A percentile compares a stretch with the other conserved stretches of the same genome.
Conservation (phyloP, 2,113 vertebrate genomes). For the Lontra canadensis region DNA sequence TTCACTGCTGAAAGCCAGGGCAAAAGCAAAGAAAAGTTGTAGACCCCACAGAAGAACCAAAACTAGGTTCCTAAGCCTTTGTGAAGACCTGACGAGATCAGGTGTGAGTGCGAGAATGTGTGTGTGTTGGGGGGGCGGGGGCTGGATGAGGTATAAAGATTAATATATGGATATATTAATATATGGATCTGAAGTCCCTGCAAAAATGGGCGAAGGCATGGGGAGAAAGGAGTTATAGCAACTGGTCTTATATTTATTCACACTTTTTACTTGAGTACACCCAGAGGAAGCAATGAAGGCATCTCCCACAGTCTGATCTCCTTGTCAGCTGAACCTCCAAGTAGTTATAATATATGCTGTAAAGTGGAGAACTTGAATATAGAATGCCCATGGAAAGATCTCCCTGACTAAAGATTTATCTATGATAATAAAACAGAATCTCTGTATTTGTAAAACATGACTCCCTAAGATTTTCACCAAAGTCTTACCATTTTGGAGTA, state of each 20-base stretch:
- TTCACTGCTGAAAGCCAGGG: background rate
- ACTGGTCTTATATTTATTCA: background rate
- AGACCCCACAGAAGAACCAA: background rate
- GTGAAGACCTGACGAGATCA: background rate
- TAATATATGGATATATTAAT: background rate
- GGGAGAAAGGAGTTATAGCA: background rate
- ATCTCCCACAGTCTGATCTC: background rate
- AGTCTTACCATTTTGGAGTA: too few species aligned
- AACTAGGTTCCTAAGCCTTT: background rate
- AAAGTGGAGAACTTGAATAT: background rate
- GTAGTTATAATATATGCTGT: background rate
- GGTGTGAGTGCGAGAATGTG: background rate
- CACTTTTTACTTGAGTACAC: background rate
- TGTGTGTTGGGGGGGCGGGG: too few species aligned
- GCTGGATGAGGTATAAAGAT: background rate
- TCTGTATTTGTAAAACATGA: background rate
- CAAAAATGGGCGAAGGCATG: background rate
- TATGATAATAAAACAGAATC: background rate
- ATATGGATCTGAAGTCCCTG: background rate
- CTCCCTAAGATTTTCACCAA: background rate
- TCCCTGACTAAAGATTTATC: background rate
- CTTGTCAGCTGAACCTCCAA: background rate
- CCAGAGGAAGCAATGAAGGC: background rate
- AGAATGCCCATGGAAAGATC: background rate
- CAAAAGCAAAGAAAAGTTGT: background rate